Conservation (phyloP, 2,113 vertebrate species). For the Oceanites oceanicus region DNA sequence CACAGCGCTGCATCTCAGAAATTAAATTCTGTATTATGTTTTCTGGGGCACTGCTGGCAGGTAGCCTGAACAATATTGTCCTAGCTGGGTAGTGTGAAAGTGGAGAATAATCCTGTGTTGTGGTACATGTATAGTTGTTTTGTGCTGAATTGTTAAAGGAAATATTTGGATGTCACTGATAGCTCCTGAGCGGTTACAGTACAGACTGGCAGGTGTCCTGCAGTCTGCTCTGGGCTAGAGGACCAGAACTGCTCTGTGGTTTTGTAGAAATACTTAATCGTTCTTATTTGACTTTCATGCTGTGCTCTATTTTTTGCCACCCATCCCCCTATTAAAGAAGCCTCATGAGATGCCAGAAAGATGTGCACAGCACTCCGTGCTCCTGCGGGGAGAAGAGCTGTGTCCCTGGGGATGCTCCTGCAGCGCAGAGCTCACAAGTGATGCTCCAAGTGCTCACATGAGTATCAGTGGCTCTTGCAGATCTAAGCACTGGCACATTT, state of each 20-base stretch:
- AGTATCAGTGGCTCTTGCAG: not conserved
- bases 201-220: not conserved
- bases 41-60: not conserved
- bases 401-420: not conserved
- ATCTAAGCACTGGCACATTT: rapidly evolving
- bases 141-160: not conserved
- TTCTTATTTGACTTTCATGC: not conserved
- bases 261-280: not conserved
- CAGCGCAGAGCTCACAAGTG: not conserved
- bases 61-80: not conserved
- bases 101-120: not conserved
- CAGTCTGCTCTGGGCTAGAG: not conserved
- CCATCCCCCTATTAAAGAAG: not conserved
- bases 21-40: not conserved
- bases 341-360: not conserved
- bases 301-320: not conserved
- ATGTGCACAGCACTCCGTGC: rapidly evolving
- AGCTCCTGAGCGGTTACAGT: not conserved
- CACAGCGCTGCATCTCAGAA: not conserved
- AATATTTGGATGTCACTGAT: not conserved
- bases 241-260: not conserved
- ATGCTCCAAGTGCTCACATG: rapidly evolving
- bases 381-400: rapidly evolving
- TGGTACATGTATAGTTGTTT: not conserved
- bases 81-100: not conserved